A percentile compares a stretch with the other conserved stretches of the same genome.
phyloP scores from a whole-genome alignment of 2,888 invertebrate genomes.

The Orthosia cruda region DNA sequence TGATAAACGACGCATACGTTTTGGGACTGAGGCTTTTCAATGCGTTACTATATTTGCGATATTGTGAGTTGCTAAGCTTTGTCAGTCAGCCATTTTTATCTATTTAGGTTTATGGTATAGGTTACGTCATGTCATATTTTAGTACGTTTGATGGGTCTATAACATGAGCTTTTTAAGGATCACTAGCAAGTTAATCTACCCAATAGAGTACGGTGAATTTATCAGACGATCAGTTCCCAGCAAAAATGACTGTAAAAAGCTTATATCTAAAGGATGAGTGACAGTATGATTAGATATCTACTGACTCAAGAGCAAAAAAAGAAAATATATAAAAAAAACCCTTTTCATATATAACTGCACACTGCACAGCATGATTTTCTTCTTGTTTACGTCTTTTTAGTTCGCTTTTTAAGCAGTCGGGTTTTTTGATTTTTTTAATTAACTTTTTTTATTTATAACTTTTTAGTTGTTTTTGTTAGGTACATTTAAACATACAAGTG shows the following conservation, averaged over 20 bases:
- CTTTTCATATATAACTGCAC: no score
- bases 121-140: constrained; percentile 3
- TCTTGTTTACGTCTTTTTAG: no score
- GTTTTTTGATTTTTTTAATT: no score
- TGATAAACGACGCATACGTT: constrained; percentile 70
- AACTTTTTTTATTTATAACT: no score
- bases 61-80: constrained; percentile 20
- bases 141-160: not conserved
- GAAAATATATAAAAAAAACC: no score
- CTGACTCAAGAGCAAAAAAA: no score
- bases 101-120: constrained; percentile 16
- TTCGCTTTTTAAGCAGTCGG: no score
- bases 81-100: constrained; percentile 23
- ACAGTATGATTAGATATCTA: no score
- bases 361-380: no score
- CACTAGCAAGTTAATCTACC: not conserved
- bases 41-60: constrained; percentile 46
- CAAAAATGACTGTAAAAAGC: not conserved
- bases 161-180: not conserved
- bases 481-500: no score
- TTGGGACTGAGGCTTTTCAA: constrained; percentile 63
- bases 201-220: not conserved
- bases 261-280: no score
- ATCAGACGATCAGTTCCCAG: not conserved
- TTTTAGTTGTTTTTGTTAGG: no score